Conservation (phyloP, 1,140 invertebrate genomes). For the Leptinotarsa undecemlineata region DNA sequence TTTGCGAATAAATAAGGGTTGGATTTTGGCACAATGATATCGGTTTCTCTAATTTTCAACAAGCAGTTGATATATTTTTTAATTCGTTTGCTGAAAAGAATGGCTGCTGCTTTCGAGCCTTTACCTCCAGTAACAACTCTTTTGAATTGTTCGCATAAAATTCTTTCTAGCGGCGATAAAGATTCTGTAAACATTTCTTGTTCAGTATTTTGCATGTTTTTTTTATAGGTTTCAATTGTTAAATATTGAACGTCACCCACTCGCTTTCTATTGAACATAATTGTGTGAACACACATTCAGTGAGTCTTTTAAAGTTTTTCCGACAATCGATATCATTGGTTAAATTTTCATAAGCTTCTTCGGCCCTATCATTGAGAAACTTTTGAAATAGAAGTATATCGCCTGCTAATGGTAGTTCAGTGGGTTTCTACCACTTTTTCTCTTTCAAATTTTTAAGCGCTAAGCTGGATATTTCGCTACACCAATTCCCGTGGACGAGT, state of each 20-base stretch:
- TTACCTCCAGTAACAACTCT: constrained; percentile 29
- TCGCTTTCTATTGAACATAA: constrained; percentile 36
- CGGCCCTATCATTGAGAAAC: constrained; percentile 20
- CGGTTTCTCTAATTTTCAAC: constrained; percentile 5
- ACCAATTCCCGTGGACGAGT: too few species aligned
- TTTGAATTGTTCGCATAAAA: constrained; percentile 30
- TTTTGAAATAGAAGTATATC: constrained; percentile 10
- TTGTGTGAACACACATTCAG: constrained; percentile 30
- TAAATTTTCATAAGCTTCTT: constrained; percentile 21
- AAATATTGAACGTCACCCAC: constrained; percentile 38
- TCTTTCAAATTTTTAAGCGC: too few species aligned
- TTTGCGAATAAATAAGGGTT: constrained; percentile 39
- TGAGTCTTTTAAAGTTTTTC: constrained; percentile 30
- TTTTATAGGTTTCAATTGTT: constrained; percentile 26
- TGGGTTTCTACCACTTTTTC: too few species aligned
- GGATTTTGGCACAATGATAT: constrained; percentile 31
- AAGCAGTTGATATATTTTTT: constrained; percentile 3
- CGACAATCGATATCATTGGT: not conserved
- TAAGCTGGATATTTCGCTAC: too few species aligned
- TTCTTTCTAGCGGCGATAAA: not conserved
- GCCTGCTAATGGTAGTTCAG: too few species aligned
- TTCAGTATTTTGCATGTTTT: too few species aligned
- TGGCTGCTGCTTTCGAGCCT: constrained; percentile 31
- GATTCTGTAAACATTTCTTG: too few species aligned
- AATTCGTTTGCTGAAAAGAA: constrained; percentile 26